Evolutionary conservation across 2,888 invertebrate genomes (phyloP).

Genomic region (Chrysolina americana): DNA sequence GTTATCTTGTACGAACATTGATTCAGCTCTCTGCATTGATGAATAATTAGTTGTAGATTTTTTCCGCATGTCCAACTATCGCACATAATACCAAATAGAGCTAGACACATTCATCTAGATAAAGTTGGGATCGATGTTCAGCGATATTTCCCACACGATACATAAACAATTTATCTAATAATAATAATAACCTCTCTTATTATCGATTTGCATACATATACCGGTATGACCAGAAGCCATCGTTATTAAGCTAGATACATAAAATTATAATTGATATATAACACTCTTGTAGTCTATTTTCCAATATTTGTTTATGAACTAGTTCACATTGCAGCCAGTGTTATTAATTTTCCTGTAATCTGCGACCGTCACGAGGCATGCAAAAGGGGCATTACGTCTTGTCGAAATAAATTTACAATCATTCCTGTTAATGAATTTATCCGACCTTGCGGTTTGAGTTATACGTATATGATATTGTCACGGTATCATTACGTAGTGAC

Average conservation of each 20-base stretch:
- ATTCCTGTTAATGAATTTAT: slow-evolving; percentile 42
- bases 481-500: slow-evolving; percentile 41
- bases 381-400: slow-evolving; percentile 35
- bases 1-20: background rate
- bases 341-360: slow-evolving; percentile 43
- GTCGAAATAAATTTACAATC: slow-evolving; percentile 36
- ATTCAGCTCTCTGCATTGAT: background rate
- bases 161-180: slow-evolving; percentile 51
- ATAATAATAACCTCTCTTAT: slow-evolving; percentile 46
- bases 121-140: slow-evolving; percentile 33
- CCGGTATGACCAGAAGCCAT: slow-evolving; percentile 53
- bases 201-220: slow-evolving; percentile 53
- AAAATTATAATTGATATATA: slow-evolving; percentile 57
- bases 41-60: slow-evolving; percentile 19
- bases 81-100: slow-evolving; percentile 13
- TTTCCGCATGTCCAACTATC: background rate
- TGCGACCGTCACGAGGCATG: slow-evolving; percentile 36
- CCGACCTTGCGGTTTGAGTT: slow-evolving; percentile 35
- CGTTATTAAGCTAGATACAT: slow-evolving; percentile 43
- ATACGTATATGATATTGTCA: slow-evolving; percentile 45
- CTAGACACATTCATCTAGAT: slow-evolving; percentile 27
- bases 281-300: slow-evolving; percentile 52
- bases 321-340: slow-evolving; percentile 40
- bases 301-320: slow-evolving; percentile 52
- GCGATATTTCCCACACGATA: slow-evolving; percentile 48